Base-by-base conservation (phyloP, 1,140 invertebrate species). In the Drosophila auraria region DNA sequence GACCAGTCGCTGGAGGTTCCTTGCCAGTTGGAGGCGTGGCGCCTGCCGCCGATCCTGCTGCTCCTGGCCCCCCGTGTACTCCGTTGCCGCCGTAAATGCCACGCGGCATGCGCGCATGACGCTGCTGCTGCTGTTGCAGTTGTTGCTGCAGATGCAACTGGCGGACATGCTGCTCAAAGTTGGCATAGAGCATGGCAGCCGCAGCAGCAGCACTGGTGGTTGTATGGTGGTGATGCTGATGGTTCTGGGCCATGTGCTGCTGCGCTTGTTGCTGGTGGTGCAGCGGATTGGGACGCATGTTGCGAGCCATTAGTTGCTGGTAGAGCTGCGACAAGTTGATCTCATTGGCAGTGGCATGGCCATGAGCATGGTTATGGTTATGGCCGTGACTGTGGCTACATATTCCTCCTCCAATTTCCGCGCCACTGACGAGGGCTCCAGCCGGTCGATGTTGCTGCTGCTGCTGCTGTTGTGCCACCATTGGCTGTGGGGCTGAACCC, bases 181-280 rank as follows among this genome's bases (percentile, higher is more conserved):
- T 72, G 7, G 70, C 79, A 42, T 87, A 86, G 15, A 86, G 42
- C 30, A 87, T 72, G 0, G 79, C 65, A 25, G 83, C 69, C 15
- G 78, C 54, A 4, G 78, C 72, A 2, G 70, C 78, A 15, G 53
- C 72, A 44, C 42, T 61, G 6, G n/a, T 59, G 12, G 12, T 30
- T 4, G 40, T 54, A 17, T 68, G 62, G 1, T 66, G 74, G 2
- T 71, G 74, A 1, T 61, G 47, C n/a, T 58, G 63, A 17, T 53
- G 60, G 5, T 71, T 60, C 3, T 63, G 72, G 1, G 50, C 63
- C 2, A 51, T 27, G 4, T 51, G 47, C 9, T 68, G 63, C 15
- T 57, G 63, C 9, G 45, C 30, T 11, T 60, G 68, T 11, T 68
- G 72, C 15, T 71, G 79, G 3, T 66, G 61, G 9, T 65, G 64